Evolutionary conservation across 2,888 invertebrate genomes (phyloP).

Genomic region (Tenthredo notha): DNA sequence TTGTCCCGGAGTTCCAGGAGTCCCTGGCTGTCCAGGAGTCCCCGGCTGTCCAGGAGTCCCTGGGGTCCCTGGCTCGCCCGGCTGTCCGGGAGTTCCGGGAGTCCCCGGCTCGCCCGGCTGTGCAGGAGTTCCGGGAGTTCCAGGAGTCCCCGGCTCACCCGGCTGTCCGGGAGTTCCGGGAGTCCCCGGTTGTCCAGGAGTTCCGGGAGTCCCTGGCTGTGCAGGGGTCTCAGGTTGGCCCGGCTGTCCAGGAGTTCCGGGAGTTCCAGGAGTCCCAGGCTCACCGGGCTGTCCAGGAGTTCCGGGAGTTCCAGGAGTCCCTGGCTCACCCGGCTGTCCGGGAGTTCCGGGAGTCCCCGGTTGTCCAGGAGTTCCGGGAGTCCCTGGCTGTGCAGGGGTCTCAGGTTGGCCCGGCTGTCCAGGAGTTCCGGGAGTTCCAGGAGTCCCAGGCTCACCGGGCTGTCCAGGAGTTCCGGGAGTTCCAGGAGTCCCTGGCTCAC

Average conservation of each 20-base stretch:
- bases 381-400: background rate
- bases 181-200: conserved; percentile 52
- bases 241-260: conserved; percentile 49
- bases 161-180: conserved; percentile 60
- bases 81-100: conserved; percentile 23
- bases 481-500: conserved; percentile 23
- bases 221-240: conserved; percentile 35
- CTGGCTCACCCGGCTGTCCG: conserved; percentile 55
- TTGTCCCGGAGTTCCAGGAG: conserved; percentile 27
- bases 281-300: background rate
- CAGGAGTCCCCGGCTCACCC: conserved; percentile 42
- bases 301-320: too few relatives aligned
- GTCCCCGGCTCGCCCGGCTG: background rate
- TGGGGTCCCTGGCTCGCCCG: conserved; percentile 39
- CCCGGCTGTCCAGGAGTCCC: conserved; percentile 52
- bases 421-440: background rate
- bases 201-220: background rate
- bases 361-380: too few relatives aligned
- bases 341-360: conserved; percentile 38
- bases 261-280: conserved; percentile 45
- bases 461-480: conserved; percentile 42
- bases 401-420: background rate
- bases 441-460: background rate
- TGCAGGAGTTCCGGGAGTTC: background rate
- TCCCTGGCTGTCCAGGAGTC: conserved; percentile 2